Evolutionary conservation across 2,888 invertebrate genomes (phyloP).

Genomic region (Heteropelma amictum): DNA sequence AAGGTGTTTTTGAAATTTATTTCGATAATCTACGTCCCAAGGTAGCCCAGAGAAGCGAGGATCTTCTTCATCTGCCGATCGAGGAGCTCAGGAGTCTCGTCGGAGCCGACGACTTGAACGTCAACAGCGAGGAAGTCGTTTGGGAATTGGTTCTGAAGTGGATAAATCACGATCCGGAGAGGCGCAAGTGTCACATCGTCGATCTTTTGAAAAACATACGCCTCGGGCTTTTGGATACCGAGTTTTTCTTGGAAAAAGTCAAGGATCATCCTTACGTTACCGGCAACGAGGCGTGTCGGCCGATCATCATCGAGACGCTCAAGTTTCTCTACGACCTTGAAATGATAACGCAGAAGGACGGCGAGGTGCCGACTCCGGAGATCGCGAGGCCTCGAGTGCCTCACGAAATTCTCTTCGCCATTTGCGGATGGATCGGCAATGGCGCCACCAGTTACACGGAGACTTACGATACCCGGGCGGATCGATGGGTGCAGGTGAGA

Average conservation of each 20-base stretch:
- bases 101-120: conserved; percentile 90
- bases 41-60: conserved; percentile 86
- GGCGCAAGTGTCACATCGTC: conserved; percentile 86
- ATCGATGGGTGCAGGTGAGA: conserved; percentile 89
- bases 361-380: conserved; percentile 91
- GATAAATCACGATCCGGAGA: conserved; percentile 89
- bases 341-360: conserved; percentile 88
- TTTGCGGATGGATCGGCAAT: conserved; percentile 87
- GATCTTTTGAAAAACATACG: conserved; percentile 89
- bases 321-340: conserved; percentile 95
- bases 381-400: conserved; percentile 91
- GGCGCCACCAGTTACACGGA: conserved; percentile 84
- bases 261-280: conserved; percentile 93
- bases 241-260: conserved; percentile 94
- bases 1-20: too few species aligned
- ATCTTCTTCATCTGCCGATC: conserved; percentile 85
- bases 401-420: conserved; percentile 92
- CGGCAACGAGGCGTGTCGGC: conserved; percentile 89
- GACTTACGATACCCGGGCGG: conserved; percentile 93
- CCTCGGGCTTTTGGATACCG: conserved; percentile 90
- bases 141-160: conserved; percentile 93
- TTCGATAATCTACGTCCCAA: conserved; percentile 55
- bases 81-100: conserved; percentile 88
- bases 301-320: conserved; percentile 93
- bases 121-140: conserved; percentile 91